Evolutionary conservation across 1,140 invertebrate genomes (phyloP), one percentile per base, ranked within the genome.

Genomic region (Cherax quadricarinatus): DNA sequence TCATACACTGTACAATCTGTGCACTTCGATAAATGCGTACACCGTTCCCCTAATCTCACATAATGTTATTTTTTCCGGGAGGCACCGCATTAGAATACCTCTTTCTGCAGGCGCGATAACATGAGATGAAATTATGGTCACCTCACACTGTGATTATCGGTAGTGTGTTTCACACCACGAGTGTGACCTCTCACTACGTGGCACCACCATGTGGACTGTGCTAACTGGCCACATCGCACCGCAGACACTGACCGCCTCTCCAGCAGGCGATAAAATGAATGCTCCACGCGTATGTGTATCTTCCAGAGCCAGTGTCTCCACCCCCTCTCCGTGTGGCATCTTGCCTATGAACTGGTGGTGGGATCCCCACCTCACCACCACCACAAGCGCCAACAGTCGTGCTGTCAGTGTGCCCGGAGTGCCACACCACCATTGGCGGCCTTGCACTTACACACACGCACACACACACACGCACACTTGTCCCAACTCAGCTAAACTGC

Each of bases 401-500:
- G 51, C 12, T 78, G 60, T 24, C 85, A 30, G 18, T 62, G 49
- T 9, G 21, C 51, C 14, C 14, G n/a, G 51, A 30, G 62, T 49
- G 41, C 84, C 41, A 48, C 3, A 53, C n/a, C 84, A 62, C n/a
- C 84, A 48, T 24, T 81, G 70, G 49, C 86, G 53, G 30, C n/a
- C 53, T 57, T 14, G 53, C 53, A 57, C 53, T 57, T 41, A 41
- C 30, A 41, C 85, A 16, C 86, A 48, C 86, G 16, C 53, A 48
- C 86, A 62, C 86, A 81, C 86, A 79, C 75, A 80, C 86, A 80
- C 86, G 86, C 86, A 88, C 86, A 88, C 86, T 88, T 88, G 86
- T 79, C 75, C 86, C 79, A 73, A 62, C 78, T 79, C 86, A 88
- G 86, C 86, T 88, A 78, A 81, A 88, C 86, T 88, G 86, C 86